Percentiles rank a stretch among this genome's conserved stretches.
Evolutionary conservation across 2,888 invertebrate species (phyloP).

Genomic region (Harpalus rubripes): DNA sequence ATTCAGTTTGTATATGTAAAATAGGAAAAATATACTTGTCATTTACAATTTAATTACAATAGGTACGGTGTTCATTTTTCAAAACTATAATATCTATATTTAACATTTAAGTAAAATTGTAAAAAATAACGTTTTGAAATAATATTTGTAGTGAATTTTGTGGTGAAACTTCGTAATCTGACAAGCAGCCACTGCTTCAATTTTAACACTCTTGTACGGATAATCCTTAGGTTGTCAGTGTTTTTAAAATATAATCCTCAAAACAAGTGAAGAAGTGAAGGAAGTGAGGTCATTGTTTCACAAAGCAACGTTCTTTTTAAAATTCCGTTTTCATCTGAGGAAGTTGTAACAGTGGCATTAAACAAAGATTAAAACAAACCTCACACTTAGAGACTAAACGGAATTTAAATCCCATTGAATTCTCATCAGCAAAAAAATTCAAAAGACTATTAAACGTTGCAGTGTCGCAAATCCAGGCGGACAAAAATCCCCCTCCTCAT

Average conservation of each 20-base stretch:
- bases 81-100: too few relatives aligned
- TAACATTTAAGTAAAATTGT: too few relatives aligned
- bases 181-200: too few relatives aligned
- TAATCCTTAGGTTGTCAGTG: neutral
- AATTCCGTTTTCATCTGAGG: conserved; percentile 15
- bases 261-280: neutral
- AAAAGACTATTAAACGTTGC: conserved; percentile 6
- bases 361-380: conserved; percentile 41
- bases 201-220: neutral
- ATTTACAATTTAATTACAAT: too few relatives aligned
- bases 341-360: conserved; percentile 23
- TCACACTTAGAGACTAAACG: conserved; percentile 34
- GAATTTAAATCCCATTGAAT: conserved; percentile 37
- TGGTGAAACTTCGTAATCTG: too few relatives aligned
- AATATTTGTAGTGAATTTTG: too few relatives aligned
- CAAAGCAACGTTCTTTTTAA: conserved; percentile 15
- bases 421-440: conserved; percentile 35
- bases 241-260: neutral
- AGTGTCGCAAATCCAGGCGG: conserved; percentile 33
- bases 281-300: neutral
- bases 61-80: too few relatives aligned
- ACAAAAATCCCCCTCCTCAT: conserved; percentile 15
- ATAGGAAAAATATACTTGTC: too few relatives aligned
- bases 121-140: too few relatives aligned
- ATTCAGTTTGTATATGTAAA: too few relatives aligned